Evolutionary conservation across 2,113 vertebrate species (phyloP).

Genomic region (Gnathonemus longibarbis): DNA sequence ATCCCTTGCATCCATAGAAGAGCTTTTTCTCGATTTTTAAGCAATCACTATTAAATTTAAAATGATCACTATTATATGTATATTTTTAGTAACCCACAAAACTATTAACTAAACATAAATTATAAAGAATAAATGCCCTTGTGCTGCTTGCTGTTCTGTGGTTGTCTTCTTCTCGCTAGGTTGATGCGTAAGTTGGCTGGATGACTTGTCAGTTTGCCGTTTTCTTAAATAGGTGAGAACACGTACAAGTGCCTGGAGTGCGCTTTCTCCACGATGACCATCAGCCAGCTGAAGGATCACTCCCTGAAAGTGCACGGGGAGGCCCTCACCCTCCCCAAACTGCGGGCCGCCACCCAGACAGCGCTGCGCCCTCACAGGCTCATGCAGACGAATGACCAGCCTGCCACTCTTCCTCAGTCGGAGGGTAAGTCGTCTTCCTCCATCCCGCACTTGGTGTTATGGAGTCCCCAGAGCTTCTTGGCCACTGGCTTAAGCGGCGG

Average conservation of each 20-base stretch:
- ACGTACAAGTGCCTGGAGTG: conserved; percentile 93
- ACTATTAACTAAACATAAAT: neutral
- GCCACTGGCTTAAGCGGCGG: neutral
- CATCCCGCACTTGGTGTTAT: neutral
- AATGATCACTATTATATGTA: neutral
- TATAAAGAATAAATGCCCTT: neutral
- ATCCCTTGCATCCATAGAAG: neutral
- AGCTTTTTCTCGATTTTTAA: neutral
- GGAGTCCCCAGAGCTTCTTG: neutral
- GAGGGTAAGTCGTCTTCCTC: conserved; percentile 57
- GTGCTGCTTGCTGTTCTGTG: neutral
- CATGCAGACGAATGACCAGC: conserved; percentile 53
- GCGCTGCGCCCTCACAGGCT: conserved; percentile 70
- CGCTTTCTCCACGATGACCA: conserved; percentile 89
- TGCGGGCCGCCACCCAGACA: conserved; percentile 74
- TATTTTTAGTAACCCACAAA: neutral
- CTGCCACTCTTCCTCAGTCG: conserved; percentile 67
- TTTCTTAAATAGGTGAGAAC: conserved; percentile 74
- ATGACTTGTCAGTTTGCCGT: conserved; percentile 23
- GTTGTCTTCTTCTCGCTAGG: neutral
- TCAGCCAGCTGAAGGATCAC: conserved; percentile 95
- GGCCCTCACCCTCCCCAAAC: conserved; percentile 80
- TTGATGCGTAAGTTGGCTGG: neutral
- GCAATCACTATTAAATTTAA: neutral
- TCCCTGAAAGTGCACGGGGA: conserved; percentile 89